Percentiles rank a stretch among this genome's conserved stretches.
These are phyloP conservation scores for Belonocnema kinseyi DNA, from an alignment of 1,140 invertebrate genomes.

Conservation along the genomic window DNA sequence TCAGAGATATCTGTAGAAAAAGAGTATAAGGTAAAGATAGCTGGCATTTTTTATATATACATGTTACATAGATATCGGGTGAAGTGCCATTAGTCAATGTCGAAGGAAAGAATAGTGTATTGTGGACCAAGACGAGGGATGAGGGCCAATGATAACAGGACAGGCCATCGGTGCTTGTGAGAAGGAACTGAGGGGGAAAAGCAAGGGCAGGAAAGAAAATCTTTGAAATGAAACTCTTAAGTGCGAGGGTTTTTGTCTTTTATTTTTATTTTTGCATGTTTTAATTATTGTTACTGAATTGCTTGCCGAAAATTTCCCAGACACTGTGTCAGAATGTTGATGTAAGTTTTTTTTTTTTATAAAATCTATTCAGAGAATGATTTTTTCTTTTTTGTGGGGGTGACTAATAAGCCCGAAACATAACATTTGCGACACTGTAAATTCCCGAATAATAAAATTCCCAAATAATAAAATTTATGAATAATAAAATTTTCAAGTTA, in stretches of 20 bases:
- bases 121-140: constrained; percentile 58
- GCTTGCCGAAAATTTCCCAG: no score
- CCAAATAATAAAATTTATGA: no score
- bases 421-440: no score
- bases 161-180: constrained; percentile 33
- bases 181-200: constrained; percentile 43
- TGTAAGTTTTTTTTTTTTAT: no score
- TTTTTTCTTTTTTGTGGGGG: no score
- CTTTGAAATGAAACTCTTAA: constrained; percentile 57
- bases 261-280: constrained; percentile 10
- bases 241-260: constrained; percentile 53
- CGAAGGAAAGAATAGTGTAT: constrained; percentile 66
- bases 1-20: constrained; percentile 43
- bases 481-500: no score
- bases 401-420: no score
- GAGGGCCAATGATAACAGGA: constrained; percentile 47
- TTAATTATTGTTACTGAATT: background rate
- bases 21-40: constrained; percentile 54
- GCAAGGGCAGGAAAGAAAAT: constrained; percentile 47
- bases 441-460: no score
- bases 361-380: no score
- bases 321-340: no score
- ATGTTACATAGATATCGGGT: constrained; percentile 49
- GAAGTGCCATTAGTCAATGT: constrained; percentile 67
- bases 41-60: constrained; percentile 49